Base-by-base conservation (phyloP, 2,888 invertebrate genomes). In the Alloplasta piceator region DNA sequence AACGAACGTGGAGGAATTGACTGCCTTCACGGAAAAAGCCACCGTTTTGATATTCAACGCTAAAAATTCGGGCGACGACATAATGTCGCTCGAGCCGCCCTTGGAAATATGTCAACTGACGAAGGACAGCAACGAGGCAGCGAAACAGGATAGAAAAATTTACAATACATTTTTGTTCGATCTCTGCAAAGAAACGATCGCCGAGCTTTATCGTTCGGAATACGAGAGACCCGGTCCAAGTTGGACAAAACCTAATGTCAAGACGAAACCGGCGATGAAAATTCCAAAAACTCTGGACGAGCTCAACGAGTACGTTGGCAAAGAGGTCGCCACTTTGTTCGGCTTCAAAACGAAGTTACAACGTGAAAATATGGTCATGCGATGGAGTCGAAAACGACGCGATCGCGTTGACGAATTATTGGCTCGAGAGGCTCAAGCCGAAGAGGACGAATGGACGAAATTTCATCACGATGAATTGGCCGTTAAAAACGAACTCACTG, bases 341-440 rank as follows among this genome's bases (percentile, higher is more conserved):
- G 94, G 94, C 0, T 94, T 94, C 80, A 93, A 93, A 80, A 93
- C 93, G 7, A 92, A 92, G 43, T 83, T 93, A 68, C 91, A 93
- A 84, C 93, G 94, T 81, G 94, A 95, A 89, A 94, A 94, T 87
- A 91, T 93, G 86, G 93, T 94, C 1, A 93, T 94, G 87, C 93
- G 94, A 80, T 95, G 95, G 93, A 94, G 94, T 82, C 92, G 94
- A 16, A 95, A 95, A 85, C 94, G 95, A 85, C 92, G 95, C 56
- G 96, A 96, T 89, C 94, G 95, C 82, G 95, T 96, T 1, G 96
- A 96, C 88, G 95, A 95, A 86, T 93, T 96, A 75, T 92, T 96
- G 73, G 94, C 96, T 41, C 93, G 94, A 75, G 96, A 96, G 90
- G 93, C 95, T 66, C 95, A 94, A 85, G 94, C 94, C 67, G 96